Conservation (phyloP, 2,888 invertebrate species). For the Leucoma salicis region DNA sequence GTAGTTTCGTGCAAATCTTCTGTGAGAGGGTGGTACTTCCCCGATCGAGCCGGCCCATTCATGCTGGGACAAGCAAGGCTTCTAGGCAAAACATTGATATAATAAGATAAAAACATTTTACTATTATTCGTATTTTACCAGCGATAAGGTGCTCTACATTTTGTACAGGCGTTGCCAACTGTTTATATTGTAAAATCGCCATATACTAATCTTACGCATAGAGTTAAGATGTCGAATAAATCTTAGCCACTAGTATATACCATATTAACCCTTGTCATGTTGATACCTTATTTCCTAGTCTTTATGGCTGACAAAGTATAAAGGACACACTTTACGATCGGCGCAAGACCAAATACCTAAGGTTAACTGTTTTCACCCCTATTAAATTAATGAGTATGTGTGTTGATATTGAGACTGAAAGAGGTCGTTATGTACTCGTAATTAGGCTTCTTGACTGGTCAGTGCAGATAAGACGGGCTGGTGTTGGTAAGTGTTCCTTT, state of each 20-base stretch:
- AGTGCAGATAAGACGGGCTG: neutral
- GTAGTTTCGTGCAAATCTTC: too few species aligned
- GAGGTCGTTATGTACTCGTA: neutral
- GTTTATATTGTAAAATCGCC: too few species aligned
- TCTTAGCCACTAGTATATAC: conserved; percentile 10
- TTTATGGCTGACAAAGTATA: conserved; percentile 36
- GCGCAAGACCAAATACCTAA: conserved; percentile 15
- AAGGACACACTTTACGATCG: conserved; percentile 30
- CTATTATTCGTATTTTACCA: too few species aligned
- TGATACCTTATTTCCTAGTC: conserved; percentile 39
- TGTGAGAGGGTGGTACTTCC: too few species aligned
- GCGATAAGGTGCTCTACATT: too few species aligned
- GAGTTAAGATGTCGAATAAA: conserved; percentile 26
- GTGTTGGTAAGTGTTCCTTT: neutral
- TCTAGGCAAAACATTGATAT: too few species aligned
- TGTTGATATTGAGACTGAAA: conserved; percentile 2
- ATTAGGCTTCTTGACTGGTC: neutral
- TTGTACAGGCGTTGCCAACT: too few species aligned
- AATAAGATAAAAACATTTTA: too few species aligned
- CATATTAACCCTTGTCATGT: conserved; percentile 35
- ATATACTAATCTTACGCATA: conserved; percentile 9
- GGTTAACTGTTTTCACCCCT: conserved; percentile 22
- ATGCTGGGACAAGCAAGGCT: too few species aligned
- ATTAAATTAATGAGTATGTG: conserved; percentile 19
- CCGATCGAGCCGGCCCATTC: too few species aligned